Evolutionary conservation across 2,797 vertebrate species (phyloP), one percentile per base, ranked within the genome.

Genomic region (Anolis apletophallus): DNA sequence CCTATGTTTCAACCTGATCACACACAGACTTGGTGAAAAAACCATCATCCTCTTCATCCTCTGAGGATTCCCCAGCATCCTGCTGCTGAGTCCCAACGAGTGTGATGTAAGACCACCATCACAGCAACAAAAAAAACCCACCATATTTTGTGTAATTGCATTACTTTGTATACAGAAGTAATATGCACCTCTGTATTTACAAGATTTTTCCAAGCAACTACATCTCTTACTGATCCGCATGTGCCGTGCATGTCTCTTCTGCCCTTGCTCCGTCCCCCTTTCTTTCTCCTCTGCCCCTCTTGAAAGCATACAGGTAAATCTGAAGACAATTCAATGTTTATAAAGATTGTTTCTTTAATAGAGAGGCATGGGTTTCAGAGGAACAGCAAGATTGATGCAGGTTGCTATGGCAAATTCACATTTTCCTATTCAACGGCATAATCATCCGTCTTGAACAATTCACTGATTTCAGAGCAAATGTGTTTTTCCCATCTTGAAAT

Each of bases 391-490:
- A 91, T 52, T 93, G 92, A 94, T 93, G 92, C 83, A 5, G 91
- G 94, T 95, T 95, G 95, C 95, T 93, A 95, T 95, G 95, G 94
- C 2, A 93, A 94, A 93, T 86, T 85, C 92, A 94, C 91, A 94
- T 90, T 92, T 94, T 91, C 89, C 89, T 91, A 88, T 93, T 94
- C 93, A 93, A 88, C 3, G 76, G 88, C 90, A 94, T 83, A 94
- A 93, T 91, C 91, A 92, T 88, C 91, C 91, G 90, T 87, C 95
- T 95, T 91, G 82, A 90, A 94, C 95, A 95, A 93, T 89, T 94
- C 92, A 91, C 90, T 93, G 93, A 94, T 93, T 94, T 95, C 94
- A 84, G 81, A 95, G 26, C 87, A 90, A 93, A 40, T 32, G 52
- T 54, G 52, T 40, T 40, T 93, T 94, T 89, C 91, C 93, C 90